Evolutionary conservation across 2,888 invertebrate species (phyloP), one percentile per base, ranked within the genome.

Genomic region (Drosophila flavopinicola): DNA sequence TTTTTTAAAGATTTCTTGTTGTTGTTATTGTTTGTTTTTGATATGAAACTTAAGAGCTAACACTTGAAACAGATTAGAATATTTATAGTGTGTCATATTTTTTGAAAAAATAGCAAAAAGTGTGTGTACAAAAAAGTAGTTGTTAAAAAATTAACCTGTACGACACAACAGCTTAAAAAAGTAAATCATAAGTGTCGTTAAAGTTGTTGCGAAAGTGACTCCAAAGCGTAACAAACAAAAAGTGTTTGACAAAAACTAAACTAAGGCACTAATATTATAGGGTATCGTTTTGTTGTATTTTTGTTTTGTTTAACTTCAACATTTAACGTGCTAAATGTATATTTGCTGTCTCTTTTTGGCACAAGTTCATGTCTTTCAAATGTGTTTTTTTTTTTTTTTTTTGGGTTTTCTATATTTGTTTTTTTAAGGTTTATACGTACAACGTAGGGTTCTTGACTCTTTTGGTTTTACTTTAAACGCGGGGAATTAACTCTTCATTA

Each of bases 391-490:
- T 44, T 20, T 23, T 23, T 41, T 20, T 24, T 29, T 38, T 29
- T n/a, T 17, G 2, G 45, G 48, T 41, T 47, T 24, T 61, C 32
- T 30, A 49, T 49, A n/a, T 20, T 51, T 24, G 20, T 15, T 15
- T 35, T 51, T 32, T 35, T 44, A 6, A 13, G 49, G 23, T 13
- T 49, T 33, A 78, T 82, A 82, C 80, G 80, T 82, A 82, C 80
- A 82, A 82, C 83, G 80, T 87, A 82, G 75, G 67, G 48, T 58
- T 71, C 66, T 78, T 67, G 72, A 84, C 49, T 71, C 65, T 57
- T 41, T 48, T 41, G 53, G 45, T 61, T 75, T 41, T 58, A 64
- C 58, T 78, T 78, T 64, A 42, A 78, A 78, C 66, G 61, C 75
- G 60, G 83, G 66, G 70, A n/a, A n/a, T n/a, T 59, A 64, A 78